phyloP scores from a whole-genome alignment of 2,888 invertebrate species.

The Lithophane ornitopus region DNA sequence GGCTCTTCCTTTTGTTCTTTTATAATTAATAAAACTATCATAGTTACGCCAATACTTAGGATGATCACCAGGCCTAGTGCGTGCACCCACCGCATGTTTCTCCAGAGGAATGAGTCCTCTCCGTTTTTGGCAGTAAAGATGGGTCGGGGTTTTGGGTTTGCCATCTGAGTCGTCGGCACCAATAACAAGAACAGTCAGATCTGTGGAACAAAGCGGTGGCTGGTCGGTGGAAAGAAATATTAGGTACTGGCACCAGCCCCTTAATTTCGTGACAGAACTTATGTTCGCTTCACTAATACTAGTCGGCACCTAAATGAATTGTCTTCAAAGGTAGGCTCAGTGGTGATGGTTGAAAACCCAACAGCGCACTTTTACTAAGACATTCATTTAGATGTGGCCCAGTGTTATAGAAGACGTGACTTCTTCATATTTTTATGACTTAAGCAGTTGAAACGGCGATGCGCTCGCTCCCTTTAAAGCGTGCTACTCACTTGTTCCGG shows the following conservation, averaged over 20 bases:
- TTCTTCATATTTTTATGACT: neutral
- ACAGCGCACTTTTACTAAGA: neutral
- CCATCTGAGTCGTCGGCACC: neutral
- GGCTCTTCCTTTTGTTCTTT: neutral
- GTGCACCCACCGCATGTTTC: neutral
- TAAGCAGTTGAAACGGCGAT: neutral
- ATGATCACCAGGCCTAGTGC: neutral
- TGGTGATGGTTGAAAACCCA: neutral
- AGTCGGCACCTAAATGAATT: no score
- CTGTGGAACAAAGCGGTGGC: constrained; percentile 1
- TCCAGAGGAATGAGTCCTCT: neutral
- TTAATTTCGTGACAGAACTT: no score
- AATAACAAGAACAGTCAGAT: neutral
- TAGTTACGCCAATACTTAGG: neutral
- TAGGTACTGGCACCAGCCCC: no score
- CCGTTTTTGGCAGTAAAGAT: neutral
- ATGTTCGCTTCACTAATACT: neutral
- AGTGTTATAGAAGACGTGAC: neutral
- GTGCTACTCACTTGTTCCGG: no score
- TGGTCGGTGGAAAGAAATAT: neutral
- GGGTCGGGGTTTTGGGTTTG: neutral
- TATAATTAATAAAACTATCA: neutral
- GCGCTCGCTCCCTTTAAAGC: neutral
- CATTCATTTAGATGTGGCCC: neutral
- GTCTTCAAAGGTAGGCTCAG: neutral